Percentiles rank a stretch among this genome's conserved stretches.
Conservation (phyloP, 2,888 invertebrate species). For the Cacoxenus indagator region DNA sequence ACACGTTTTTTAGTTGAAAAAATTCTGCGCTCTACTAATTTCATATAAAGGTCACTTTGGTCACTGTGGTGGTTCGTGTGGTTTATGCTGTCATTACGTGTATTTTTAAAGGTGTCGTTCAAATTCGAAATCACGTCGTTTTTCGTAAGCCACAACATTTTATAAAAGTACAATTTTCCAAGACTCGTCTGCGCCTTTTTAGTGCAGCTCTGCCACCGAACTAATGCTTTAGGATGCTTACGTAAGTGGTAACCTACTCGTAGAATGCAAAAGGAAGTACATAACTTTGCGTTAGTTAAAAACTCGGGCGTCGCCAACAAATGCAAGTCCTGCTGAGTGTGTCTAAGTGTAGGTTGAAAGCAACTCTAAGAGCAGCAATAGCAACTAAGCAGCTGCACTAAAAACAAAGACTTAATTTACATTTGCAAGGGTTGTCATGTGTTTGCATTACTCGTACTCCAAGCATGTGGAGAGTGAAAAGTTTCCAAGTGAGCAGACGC, state of each 20-base stretch:
- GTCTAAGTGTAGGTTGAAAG: not conserved
- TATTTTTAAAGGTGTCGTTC: no score
- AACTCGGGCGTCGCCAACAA: conserved; percentile 6
- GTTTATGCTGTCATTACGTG: no score
- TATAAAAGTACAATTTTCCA: no score
- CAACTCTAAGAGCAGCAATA: not conserved
- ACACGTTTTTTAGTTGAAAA: not conserved
- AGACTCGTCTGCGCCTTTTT: conserved; percentile 41
- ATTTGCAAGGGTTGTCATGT: not conserved
- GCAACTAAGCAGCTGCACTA: not conserved
- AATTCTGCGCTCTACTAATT: not conserved
- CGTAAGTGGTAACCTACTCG: conserved; percentile 38
- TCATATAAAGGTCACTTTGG: conserved; percentile 9
- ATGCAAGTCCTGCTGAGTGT: not conserved
- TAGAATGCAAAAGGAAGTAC: not conserved
- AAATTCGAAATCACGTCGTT: not conserved
- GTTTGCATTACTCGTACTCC: not conserved
- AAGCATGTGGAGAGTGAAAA: no score
- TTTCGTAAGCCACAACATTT: not conserved
- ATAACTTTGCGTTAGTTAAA: not conserved
- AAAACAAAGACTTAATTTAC: conserved; percentile 2
- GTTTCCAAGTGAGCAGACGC: no score
- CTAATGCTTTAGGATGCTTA: conserved; percentile 64
- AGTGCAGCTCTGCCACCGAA: conserved; percentile 62
- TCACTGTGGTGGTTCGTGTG: no score